These are phyloP conservation scores for Oreortyx pictus DNA, from an alignment of 2,797 vertebrate species.

Conservation along the genomic window DNA sequence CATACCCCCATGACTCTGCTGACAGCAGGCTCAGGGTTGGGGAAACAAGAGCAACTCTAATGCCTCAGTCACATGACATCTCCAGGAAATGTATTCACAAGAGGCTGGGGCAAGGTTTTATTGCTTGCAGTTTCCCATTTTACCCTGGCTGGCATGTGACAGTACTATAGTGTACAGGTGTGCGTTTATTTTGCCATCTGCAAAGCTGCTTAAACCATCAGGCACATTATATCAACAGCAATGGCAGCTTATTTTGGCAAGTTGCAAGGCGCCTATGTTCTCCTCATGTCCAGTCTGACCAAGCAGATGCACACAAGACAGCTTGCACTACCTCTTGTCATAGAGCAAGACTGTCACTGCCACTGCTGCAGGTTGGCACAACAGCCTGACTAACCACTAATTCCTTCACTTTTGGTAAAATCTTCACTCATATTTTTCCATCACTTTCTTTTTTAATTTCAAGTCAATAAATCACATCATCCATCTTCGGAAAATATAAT, in stretches of 20 bases:
- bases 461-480: neutral
- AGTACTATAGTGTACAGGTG: neutral
- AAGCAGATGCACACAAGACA: neutral
- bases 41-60: neutral
- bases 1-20: neutral
- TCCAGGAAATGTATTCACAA: neutral
- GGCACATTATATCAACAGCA: neutral
- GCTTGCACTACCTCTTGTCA: neutral
- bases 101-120: neutral
- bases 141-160: neutral
- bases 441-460: neutral
- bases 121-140: neutral
- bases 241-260: neutral
- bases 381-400: neutral
- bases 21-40: neutral
- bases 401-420: neutral
- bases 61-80: neutral
- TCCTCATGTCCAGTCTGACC: neutral
- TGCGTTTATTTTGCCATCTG: neutral
- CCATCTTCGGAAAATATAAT: neutral
- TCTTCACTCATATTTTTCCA: neutral
- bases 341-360: neutral
- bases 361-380: neutral
- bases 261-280: fast-evolving
- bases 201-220: neutral